These are phyloP conservation scores for Scrobipalpa atriplicella DNA, from an alignment of 2,888 invertebrate genomes.

Conservation along the genomic window DNA sequence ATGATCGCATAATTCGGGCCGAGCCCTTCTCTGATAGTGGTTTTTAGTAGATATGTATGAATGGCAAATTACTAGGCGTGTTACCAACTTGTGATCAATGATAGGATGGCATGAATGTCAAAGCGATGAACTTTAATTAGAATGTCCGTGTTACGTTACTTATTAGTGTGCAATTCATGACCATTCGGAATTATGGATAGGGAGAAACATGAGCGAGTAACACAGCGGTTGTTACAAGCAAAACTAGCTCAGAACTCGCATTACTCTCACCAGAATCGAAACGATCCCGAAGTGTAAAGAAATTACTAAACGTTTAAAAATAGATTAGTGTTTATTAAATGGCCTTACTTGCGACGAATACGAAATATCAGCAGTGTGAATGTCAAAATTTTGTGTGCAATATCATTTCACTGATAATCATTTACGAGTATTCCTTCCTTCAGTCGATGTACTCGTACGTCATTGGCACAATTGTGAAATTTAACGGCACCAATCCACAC, in stretches of 20 bases:
- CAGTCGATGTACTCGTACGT: slow-evolving; percentile 75
- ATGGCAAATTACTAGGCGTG: slow-evolving; percentile 72
- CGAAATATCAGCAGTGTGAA: slow-evolving; percentile 81
- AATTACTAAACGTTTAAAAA: slow-evolving; percentile 83
- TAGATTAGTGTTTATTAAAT: slow-evolving; percentile 83
- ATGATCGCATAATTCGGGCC: slow-evolving; percentile 68
- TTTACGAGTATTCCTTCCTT: slow-evolving; percentile 69
- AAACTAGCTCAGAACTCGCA: slow-evolving; percentile 71
- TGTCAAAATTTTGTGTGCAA: slow-evolving; percentile 82
- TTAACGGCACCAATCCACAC: slow-evolving; percentile 79
- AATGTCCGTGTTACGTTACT: slow-evolving; percentile 76
- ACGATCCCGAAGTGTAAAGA: slow-evolving; percentile 79
- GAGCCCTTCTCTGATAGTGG: slow-evolving; percentile 78
- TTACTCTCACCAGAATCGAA: slow-evolving; percentile 78
- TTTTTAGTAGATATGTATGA: slow-evolving; percentile 72
- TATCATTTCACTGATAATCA: slow-evolving; percentile 81
- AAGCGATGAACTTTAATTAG: slow-evolving; percentile 82
- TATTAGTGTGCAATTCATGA: slow-evolving; percentile 79
- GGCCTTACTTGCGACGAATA: slow-evolving; percentile 83
- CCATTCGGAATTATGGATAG: slow-evolving; percentile 59
- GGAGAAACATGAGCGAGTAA: slow-evolving; percentile 65
- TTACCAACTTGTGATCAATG: slow-evolving; percentile 74
- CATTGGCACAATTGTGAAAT: slow-evolving; percentile 78
- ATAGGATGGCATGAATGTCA: slow-evolving; percentile 81
- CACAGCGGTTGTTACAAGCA: slow-evolving; percentile 71